Conservation (phyloP, 2,888 invertebrate genomes). For the Agrochola litura region DNA sequence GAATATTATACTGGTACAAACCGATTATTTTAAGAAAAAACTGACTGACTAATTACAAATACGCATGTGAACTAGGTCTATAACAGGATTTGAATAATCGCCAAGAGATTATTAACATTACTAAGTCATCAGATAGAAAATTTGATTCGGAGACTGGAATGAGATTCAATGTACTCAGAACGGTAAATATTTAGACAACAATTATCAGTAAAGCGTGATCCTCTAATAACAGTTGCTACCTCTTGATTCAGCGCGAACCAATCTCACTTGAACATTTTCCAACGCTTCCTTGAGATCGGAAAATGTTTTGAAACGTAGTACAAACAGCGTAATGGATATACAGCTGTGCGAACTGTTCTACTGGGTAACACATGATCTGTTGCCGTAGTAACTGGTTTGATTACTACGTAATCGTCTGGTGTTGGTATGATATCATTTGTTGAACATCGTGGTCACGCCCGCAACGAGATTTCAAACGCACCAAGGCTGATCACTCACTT, state of each 20-base stretch:
- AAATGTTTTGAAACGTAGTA: constrained; percentile 2
- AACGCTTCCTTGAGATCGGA: constrained; percentile 63
- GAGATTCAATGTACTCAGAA: constrained; percentile 79
- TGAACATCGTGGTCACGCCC: constrained; percentile 83
- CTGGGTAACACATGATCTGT: constrained; percentile 56
- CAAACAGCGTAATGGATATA: constrained; percentile 70
- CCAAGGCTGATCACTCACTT: constrained; percentile 78
- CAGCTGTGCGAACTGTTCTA: constrained; percentile 46
- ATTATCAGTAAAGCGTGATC: constrained; percentile 85
- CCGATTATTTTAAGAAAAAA: not conserved
- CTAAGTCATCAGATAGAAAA: constrained; percentile 69
- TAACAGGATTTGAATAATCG: constrained; percentile 47
- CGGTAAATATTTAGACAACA: constrained; percentile 88
- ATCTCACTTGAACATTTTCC: constrained; percentile 46
- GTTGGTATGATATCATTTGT: constrained; percentile 87
- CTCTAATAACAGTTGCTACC: constrained; percentile 76
- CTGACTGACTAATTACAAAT: not conserved
- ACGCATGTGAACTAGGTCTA: constrained; percentile 1
- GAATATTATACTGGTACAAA: not conserved
- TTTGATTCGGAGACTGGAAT: constrained; percentile 75
- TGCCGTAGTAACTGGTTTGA: constrained; percentile 77
- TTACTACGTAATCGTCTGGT: constrained; percentile 86
- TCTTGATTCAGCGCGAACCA: constrained; percentile 58
- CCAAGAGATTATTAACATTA: constrained; percentile 55
- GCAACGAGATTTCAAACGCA: constrained; percentile 77